Conservation (phyloP, 2,888 invertebrate genomes). For the Trimorus sp. region DNA sequence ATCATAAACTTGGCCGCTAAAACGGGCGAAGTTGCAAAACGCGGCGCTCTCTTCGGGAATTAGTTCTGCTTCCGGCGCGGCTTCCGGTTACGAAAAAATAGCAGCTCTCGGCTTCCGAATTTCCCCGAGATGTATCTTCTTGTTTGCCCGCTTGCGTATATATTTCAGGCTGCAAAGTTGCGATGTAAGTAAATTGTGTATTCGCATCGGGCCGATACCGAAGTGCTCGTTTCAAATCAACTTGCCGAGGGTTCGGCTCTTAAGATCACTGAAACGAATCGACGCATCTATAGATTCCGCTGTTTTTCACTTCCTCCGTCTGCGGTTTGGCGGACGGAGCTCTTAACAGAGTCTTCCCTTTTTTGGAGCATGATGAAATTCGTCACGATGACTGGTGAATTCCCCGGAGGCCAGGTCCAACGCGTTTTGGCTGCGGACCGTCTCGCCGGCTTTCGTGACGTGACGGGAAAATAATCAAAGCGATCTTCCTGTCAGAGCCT, state of each 20-base stretch:
- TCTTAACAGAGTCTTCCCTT: conserved; percentile 63
- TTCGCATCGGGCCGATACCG: conserved; percentile 54
- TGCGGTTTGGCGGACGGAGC: conserved; percentile 58
- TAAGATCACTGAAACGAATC: conserved; percentile 65
- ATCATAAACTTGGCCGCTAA: conserved; percentile 44
- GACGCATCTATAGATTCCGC: conserved; percentile 63
- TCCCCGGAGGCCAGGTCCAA: conserved; percentile 57
- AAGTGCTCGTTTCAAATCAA: conserved; percentile 60
- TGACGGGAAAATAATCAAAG: conserved; percentile 64
- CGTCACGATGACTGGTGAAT: conserved; percentile 63
- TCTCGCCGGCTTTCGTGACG: conserved; percentile 55
- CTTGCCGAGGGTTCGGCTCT: conserved; percentile 60
- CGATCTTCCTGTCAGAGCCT: conserved; percentile 60
- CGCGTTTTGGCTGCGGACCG: conserved; percentile 43
- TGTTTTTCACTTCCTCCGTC: conserved; percentile 63
- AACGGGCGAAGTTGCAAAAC: conserved; percentile 43
- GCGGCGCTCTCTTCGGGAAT: conserved; percentile 43
- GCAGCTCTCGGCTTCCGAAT: conserved; percentile 44
- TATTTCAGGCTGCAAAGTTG: conserved; percentile 57
- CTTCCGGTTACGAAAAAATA: conserved; percentile 50
- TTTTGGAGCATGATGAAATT: conserved; percentile 62
- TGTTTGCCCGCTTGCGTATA: conserved; percentile 56
- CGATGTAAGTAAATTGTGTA: conserved; percentile 60
- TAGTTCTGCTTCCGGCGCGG: conserved; percentile 47
- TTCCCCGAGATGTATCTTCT: conserved; percentile 51